Base-by-base conservation (phyloP, 1,140 invertebrate genomes). In the Bathynomus jamesi region DNA sequence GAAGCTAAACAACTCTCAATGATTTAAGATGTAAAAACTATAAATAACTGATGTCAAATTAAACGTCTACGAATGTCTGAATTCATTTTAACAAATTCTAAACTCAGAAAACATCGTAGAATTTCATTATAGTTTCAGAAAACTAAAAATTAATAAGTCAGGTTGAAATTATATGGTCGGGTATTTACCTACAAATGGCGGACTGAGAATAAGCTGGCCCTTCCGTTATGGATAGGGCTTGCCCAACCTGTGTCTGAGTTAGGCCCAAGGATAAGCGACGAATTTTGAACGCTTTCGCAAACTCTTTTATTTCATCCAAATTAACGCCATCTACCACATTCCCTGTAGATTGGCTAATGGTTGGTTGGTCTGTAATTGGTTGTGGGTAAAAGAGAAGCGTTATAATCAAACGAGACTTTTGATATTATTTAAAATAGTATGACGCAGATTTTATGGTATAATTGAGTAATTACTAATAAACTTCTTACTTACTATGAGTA, bases 121-220 rank as follows among this genome's bases (percentile, higher is more conserved):
- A n/a, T n/a, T n/a, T n/a, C n/a, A n/a, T n/a, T n/a, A n/a, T n/a
- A n/a, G n/a, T n/a, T n/a, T n/a, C n/a, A n/a, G n/a, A n/a, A n/a
- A n/a, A n/a, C n/a, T n/a, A n/a, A n/a, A n/a, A n/a, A n/a, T n/a
- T n/a, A n/a, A n/a, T n/a, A n/a, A n/a, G n/a, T n/a, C n/a, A n/a
- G n/a, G n/a, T n/a, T n/a, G n/a, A n/a, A n/a, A n/a, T n/a, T n/a
- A n/a, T n/a, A n/a, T n/a, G 5, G 21, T 1, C 21, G 40, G 1
- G 40, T 53, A 64, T 73, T 83, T 85, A 97, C 95, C 95, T 95
- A 91, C 95, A 99, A 82, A 98, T 98, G 72, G 95, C 95, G 84
- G 94, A 96, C 86, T 99, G 96, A 84, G 94, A 96, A 84, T 98
- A 98, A 28, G 95, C 95, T 27, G 95, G 95, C 65, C 96, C 96